These are phyloP conservation scores for Echinops telfairi DNA, from an alignment of 2,113 vertebrate genomes.

Conservation along the genomic window DNA sequence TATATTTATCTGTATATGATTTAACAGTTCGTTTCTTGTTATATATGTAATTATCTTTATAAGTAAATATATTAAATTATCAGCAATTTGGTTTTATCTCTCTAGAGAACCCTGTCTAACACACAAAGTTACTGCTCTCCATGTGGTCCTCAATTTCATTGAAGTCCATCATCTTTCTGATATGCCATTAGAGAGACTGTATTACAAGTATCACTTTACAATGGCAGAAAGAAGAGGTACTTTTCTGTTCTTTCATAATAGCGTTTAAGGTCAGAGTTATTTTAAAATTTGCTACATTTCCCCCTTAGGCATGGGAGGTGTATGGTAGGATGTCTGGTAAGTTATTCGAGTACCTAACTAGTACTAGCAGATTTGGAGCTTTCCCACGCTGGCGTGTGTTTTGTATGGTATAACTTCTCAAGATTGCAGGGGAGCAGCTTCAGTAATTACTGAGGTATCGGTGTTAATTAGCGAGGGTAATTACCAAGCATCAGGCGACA, in stretches of 20 bases:
- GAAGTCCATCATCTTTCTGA: not conserved
- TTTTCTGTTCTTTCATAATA: not conserved
- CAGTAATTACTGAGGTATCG: not conserved
- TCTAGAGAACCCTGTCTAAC: too few relatives aligned
- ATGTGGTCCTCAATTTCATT: not conserved
- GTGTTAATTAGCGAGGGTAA: slow-evolving; percentile 10
- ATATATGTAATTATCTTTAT: too few relatives aligned
- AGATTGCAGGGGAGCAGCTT: not conserved
- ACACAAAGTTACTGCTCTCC: not conserved
- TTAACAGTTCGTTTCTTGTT: too few relatives aligned
- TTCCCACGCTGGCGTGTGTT: not conserved
- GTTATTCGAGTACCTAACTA: not conserved
- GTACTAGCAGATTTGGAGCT: not conserved
- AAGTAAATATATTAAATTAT: too few relatives aligned
- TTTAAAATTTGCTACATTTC: not conserved
- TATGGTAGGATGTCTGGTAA: not conserved
- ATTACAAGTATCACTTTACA: not conserved
- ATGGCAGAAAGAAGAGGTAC: not conserved
- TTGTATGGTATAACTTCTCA: not conserved
- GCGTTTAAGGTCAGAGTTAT: not conserved
- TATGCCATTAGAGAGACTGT: not conserved
- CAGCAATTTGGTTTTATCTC: too few relatives aligned
- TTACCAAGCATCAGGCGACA: not conserved
- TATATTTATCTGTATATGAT: too few relatives aligned
- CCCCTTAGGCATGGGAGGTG: too few relatives aligned